Conservation (phyloP, 2,797 vertebrate genomes). For the Cuculus canorus region DNA sequence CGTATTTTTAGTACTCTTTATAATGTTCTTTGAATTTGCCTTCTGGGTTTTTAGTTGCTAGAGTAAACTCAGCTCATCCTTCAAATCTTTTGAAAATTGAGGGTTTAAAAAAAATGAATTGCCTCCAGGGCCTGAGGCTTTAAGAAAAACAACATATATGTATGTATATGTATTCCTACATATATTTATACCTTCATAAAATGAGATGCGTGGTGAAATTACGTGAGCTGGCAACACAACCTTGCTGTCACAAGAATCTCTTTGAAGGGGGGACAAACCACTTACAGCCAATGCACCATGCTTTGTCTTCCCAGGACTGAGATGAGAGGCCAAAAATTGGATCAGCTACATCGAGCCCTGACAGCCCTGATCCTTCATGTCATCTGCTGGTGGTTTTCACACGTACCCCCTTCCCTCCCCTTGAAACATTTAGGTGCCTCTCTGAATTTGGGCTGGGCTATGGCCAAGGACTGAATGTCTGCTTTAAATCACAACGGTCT, state of each 20-base stretch:
- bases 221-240: neutral
- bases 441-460: neutral
- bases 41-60: neutral
- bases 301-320: neutral
- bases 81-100: neutral
- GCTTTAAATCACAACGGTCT: neutral
- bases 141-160: neutral
- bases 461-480: neutral
- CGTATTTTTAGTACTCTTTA: conserved; percentile 10
- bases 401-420: neutral
- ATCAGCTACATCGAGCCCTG: neutral
- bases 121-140: neutral
- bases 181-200: neutral
- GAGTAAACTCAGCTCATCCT: neutral
- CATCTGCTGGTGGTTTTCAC: neutral
- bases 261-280: neutral
- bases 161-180: neutral
- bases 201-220: neutral
- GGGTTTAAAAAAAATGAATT: neutral
- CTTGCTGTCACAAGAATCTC: neutral
- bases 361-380: neutral
- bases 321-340: neutral
- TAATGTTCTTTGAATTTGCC: conserved; percentile 8
- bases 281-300: accelerated
- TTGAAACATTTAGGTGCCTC: neutral